phyloP scores from a whole-genome alignment of 2,888 invertebrate species.

The Chaetogeoica ovagalla region DNA sequence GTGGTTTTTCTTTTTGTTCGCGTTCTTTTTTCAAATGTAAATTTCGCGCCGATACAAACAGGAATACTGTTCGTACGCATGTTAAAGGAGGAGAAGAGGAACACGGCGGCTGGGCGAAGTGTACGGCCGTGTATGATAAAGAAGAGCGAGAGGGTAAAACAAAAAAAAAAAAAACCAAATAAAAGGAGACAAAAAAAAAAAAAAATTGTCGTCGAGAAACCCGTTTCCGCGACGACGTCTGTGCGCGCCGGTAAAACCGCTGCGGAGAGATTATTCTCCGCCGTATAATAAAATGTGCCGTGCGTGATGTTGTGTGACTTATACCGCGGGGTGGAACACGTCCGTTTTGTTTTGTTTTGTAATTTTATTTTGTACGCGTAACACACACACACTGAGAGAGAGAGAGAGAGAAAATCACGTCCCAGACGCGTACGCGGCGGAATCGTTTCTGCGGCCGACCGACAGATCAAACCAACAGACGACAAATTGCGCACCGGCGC shows the following conservation, averaged over 20 bases:
- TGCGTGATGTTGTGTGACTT: slow-evolving; percentile 4
- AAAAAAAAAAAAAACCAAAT: slow-evolving; percentile 24
- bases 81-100: slow-evolving; percentile 6
- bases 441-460: slow-evolving; percentile 27
- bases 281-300: neutral
- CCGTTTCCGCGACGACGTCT: slow-evolving; percentile 6
- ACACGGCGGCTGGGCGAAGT: too few species aligned
- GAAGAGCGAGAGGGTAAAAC: slow-evolving; percentile 14
- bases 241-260: too few species aligned
- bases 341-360: slow-evolving; percentile 38
- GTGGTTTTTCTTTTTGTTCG: slow-evolving; percentile 41
- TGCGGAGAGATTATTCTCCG: too few species aligned
- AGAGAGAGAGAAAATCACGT: slow-evolving; percentile 24
- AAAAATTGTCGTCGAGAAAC: slow-evolving; percentile 32
- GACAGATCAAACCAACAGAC: slow-evolving; percentile 47
- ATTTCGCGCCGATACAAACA: slow-evolving; percentile 47
- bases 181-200: slow-evolving; percentile 13
- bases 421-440: slow-evolving; percentile 42
- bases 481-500: slow-evolving; percentile 47
- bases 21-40: slow-evolving; percentile 53
- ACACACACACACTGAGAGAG: too few species aligned
- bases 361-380: neutral
- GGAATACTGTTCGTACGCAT: neutral
- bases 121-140: too few species aligned
- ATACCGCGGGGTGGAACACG: slow-evolving; percentile 31